Conservation (phyloP, 2,888 invertebrate genomes). For the Aphodius granarius region DNA sequence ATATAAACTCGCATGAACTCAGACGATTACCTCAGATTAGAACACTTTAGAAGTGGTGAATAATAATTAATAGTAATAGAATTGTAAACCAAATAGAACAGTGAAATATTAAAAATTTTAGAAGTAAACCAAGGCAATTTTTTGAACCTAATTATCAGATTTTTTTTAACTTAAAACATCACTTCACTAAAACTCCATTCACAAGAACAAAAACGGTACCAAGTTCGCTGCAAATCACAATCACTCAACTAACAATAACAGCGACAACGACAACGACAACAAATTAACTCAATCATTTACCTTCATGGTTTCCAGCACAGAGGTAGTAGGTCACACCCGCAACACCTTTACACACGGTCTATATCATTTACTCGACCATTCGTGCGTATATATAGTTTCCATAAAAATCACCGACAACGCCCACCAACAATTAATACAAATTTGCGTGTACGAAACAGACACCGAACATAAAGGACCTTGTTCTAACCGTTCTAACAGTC, state of each 20-base stretch:
- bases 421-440: constrained; percentile 2
- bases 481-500: neutral
- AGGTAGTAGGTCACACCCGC: neutral
- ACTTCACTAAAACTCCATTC: too few relatives aligned
- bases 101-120: too few relatives aligned
- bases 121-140: too few relatives aligned
- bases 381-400: constrained; percentile 11
- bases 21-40: too few relatives aligned
- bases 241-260: neutral
- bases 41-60: too few relatives aligned
- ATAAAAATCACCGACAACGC: neutral
- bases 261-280: neutral
- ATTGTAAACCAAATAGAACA: too few relatives aligned
- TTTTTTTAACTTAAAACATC: too few relatives aligned
- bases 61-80: too few relatives aligned
- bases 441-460: neutral
- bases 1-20: too few relatives aligned
- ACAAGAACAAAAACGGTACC: too few relatives aligned
- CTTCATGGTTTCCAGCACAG: constrained; percentile 1
- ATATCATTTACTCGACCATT: neutral
- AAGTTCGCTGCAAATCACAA: neutral
- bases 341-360: constrained; percentile 10
- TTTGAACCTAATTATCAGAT: too few relatives aligned
- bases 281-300: neutral
- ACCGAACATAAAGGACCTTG: neutral